A percentile compares a stretch with the other conserved stretches of the same genome.
These are phyloP conservation scores for Lycocorax pyrrhopterus DNA, from an alignment of 2,113 vertebrate species.

Conservation along the genomic window DNA sequence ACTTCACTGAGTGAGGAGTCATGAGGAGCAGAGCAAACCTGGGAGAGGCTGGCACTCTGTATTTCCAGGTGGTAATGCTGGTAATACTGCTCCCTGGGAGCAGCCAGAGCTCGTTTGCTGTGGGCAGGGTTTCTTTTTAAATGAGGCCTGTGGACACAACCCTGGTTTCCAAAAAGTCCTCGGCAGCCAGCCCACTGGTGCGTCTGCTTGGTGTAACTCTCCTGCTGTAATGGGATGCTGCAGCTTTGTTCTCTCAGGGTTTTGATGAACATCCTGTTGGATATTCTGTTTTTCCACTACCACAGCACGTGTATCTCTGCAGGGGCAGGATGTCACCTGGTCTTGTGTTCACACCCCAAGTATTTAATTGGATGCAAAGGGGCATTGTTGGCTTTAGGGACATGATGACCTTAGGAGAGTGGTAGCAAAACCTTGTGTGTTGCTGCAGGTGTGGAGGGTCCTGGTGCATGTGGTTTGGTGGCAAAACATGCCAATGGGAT, in stretches of 20 bases:
- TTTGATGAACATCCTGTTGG: background rate
- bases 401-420: background rate
- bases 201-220: background rate
- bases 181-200: background rate
- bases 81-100: background rate
- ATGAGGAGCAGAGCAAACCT: background rate
- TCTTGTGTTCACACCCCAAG: background rate
- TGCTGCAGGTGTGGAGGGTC: background rate
- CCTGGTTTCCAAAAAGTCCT: background rate
- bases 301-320: rapidly evolving
- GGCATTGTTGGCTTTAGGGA: background rate
- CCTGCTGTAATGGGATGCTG: background rate
- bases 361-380: background rate
- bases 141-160: background rate
- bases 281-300: background rate
- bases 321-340: background rate
- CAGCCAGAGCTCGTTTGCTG: background rate
- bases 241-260: background rate
- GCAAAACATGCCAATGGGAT: background rate
- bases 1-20: background rate
- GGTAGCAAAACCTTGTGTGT: background rate
- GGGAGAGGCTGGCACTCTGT: background rate
- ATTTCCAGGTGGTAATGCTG: background rate
- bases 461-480: background rate
- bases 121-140: background rate